A percentile compares a stretch with the other conserved stretches of the same genome.
Conservation (phyloP, 2,797 vertebrate genomes). For the Spinus pinus region DNA sequence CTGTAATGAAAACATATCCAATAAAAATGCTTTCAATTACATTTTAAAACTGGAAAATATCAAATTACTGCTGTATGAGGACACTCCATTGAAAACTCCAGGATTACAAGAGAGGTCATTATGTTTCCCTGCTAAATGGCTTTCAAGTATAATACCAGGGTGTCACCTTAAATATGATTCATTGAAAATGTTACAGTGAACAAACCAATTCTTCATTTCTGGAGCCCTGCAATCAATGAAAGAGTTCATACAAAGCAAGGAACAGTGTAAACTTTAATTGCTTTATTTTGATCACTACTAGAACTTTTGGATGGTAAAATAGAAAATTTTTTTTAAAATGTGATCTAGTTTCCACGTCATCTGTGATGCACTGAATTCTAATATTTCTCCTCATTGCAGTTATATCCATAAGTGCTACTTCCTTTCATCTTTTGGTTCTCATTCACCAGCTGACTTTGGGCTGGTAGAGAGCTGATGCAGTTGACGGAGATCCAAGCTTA, state of each 20-base stretch:
- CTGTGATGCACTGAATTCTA: neutral
- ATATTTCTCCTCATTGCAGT: neutral
- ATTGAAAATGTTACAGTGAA: neutral
- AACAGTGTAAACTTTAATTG: neutral
- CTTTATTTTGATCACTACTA: neutral
- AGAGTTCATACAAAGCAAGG: neutral
- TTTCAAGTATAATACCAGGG: conserved; percentile 10
- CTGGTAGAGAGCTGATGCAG: neutral
- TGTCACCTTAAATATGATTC: conserved; percentile 29
- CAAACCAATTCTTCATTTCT: conserved; percentile 13
- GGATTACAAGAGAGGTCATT: conserved; percentile 43
- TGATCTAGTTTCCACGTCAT: neutral
- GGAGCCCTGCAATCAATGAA: neutral
- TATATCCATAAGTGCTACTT: neutral
- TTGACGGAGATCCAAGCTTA: neutral
- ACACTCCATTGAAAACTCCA: neutral
- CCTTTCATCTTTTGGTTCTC: neutral
- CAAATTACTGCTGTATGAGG: conserved; percentile 34
- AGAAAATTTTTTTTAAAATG: neutral
- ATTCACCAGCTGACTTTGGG: neutral
- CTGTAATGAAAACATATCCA: conserved; percentile 36
- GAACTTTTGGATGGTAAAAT: neutral
- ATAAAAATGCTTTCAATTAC: conserved; percentile 54
- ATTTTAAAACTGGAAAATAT: conserved; percentile 53
- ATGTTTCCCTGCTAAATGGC: conserved; percentile 4